phyloP scores from a whole-genome alignment of 2,113 vertebrate species.

The Sakesphorus luctuosus region DNA sequence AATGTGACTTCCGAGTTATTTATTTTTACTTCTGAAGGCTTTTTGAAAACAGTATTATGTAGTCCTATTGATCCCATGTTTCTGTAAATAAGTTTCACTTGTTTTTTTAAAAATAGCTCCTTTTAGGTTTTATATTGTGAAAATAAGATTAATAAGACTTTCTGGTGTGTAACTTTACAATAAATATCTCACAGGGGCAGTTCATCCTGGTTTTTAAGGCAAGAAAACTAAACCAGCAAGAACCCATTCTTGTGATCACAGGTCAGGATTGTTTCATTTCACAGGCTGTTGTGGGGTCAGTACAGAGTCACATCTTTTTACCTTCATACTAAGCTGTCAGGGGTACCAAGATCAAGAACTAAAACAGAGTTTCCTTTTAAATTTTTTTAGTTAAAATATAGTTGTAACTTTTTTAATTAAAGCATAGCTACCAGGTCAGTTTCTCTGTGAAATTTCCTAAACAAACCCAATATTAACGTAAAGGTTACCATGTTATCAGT shows the following conservation, averaged over 20 bases:
- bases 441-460: background rate
- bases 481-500: background rate
- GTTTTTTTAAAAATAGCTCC: background rate
- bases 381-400: background rate
- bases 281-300: slow-evolving; percentile 16
- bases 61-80: background rate
- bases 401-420: background rate
- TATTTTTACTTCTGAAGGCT: slow-evolving; percentile 66
- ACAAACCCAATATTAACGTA: background rate
- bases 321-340: background rate
- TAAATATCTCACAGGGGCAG: background rate
- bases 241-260: background rate
- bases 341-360: background rate
- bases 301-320: slow-evolving; percentile 31
- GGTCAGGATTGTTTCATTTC: slow-evolving; percentile 17
- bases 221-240: background rate
- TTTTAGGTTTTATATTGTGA: background rate
- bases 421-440: background rate
- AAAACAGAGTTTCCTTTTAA: slow-evolving; percentile 16
- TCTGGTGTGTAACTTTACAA: background rate
- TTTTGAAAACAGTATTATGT: slow-evolving; percentile 26
- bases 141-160: background rate
- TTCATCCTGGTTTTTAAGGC: background rate
- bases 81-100: slow-evolving; percentile 5
- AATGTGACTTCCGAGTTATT: slow-evolving; percentile 79